These are phyloP conservation scores for Eurystomus gularis DNA, from an alignment of 2,113 vertebrate species.

Conservation along the genomic window DNA sequence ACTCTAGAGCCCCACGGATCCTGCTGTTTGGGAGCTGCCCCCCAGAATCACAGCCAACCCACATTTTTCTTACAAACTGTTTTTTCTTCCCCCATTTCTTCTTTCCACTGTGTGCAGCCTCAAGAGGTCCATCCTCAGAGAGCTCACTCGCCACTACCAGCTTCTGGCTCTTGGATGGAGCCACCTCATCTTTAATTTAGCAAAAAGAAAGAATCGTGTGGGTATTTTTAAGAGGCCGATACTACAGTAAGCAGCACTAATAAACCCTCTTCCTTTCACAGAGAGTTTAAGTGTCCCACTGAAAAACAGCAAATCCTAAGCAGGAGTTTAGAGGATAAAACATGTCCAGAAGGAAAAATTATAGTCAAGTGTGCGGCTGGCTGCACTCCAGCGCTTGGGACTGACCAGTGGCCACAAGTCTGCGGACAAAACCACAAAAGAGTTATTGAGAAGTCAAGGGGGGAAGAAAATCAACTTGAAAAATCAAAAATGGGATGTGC, in stretches of 20 bases:
- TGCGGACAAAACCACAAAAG: not conserved
- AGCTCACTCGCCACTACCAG: not conserved
- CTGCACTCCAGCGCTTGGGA: not conserved
- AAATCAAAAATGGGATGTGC: not conserved
- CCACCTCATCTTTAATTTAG: not conserved
- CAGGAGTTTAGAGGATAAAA: not conserved
- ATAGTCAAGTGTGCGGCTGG: accelerated
- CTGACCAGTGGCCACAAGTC: not conserved
- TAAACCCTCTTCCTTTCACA: not conserved
- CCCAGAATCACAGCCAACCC: not conserved
- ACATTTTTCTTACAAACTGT: not conserved
- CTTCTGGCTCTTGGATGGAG: not conserved
- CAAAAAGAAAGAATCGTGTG: not conserved
- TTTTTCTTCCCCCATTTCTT: not conserved
- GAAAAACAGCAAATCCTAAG: not conserved
- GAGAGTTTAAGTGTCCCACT: not conserved
- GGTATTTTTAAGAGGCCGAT: not conserved
- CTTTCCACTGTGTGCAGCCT: not conserved
- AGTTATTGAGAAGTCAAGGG: not conserved
- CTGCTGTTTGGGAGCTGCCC: not conserved
- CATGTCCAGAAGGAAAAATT: not conserved
- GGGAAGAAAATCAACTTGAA: not conserved
- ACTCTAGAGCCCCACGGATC: not conserved
- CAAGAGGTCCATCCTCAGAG: not conserved
- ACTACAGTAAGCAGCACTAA: not conserved